Conservation (phyloP, 2,797 vertebrate species). For the Lepus townsendii region DNA sequence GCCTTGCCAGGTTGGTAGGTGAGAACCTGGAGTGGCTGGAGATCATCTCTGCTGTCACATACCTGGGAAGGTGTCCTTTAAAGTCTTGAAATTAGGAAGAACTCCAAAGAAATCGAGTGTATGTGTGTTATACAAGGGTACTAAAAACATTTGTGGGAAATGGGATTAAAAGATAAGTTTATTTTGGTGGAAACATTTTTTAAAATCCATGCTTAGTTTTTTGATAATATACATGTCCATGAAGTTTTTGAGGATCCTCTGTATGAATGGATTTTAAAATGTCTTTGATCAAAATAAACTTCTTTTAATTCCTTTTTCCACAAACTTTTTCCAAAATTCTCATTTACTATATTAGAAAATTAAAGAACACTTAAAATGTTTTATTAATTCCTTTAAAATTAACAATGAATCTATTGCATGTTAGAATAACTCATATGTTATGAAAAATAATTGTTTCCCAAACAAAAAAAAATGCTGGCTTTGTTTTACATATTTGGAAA, state of each 20-base stretch:
- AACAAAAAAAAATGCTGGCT: neutral
- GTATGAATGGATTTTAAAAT: no score
- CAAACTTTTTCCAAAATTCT: neutral
- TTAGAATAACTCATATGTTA: slow-evolving; percentile 14
- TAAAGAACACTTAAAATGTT: slow-evolving; percentile 2
- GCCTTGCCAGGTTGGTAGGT: neutral
- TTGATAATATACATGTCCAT: no score
- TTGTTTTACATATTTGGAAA: neutral
- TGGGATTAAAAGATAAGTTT: no score
- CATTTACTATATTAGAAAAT: neutral
- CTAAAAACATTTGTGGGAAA: no score
- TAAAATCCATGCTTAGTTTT: no score
- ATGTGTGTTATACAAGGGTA: neutral
- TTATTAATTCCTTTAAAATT: slow-evolving; percentile 25
- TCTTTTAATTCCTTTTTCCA: no score
- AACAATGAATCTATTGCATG: neutral
- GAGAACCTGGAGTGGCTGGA: neutral
- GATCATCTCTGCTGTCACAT: neutral
- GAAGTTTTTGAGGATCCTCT: no score
- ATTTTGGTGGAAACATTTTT: no score
- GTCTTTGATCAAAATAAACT: no score
- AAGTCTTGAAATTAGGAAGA: neutral
- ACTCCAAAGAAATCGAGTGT: neutral
- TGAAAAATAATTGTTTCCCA: slow-evolving; percentile 36
- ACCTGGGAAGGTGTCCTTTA: neutral